A percentile compares a stretch with the other conserved stretches of the same genome.
These are phyloP conservation scores for Habrosyne pyritoides DNA, from an alignment of 2,888 invertebrate species.

Conservation along the genomic window DNA sequence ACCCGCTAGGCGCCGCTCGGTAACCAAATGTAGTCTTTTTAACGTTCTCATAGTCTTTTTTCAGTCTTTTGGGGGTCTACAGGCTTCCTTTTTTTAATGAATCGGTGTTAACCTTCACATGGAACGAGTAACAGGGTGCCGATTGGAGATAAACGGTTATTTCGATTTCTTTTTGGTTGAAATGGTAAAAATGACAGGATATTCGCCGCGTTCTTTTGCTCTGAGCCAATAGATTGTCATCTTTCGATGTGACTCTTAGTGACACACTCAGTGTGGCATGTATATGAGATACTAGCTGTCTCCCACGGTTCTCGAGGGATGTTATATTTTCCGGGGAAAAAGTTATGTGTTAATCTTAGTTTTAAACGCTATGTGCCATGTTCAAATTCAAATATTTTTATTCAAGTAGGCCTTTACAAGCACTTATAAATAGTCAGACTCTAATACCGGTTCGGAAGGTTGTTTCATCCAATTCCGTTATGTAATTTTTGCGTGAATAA, in stretches of 20 bases:
- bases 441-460: too few species aligned
- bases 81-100: conserved; percentile 78
- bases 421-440: too few species aligned
- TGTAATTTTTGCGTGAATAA: too few species aligned
- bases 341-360: too few species aligned
- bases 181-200: conserved; percentile 74
- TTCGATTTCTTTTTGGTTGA: conserved; percentile 45
- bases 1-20: conserved; percentile 80
- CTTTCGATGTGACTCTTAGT: conserved; percentile 43
- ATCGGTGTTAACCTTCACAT: conserved; percentile 82
- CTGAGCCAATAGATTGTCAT: conserved; percentile 63
- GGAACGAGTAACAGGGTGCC: conserved; percentile 81
- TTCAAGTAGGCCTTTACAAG: too few species aligned
- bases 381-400: too few species aligned
- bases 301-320: too few species aligned
- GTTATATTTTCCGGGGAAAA: too few species aligned
- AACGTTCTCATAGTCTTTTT: conserved; percentile 61
- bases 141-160: conserved; percentile 77
- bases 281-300: too few species aligned
- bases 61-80: conserved; percentile 81
- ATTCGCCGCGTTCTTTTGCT: conserved; percentile 58
- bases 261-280: too few species aligned
- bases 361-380: too few species aligned
- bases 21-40: conserved; percentile 79
- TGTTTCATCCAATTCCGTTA: too few species aligned